phyloP scores from a whole-genome alignment of 2,888 invertebrate genomes.

The Esperia sulphurella region DNA sequence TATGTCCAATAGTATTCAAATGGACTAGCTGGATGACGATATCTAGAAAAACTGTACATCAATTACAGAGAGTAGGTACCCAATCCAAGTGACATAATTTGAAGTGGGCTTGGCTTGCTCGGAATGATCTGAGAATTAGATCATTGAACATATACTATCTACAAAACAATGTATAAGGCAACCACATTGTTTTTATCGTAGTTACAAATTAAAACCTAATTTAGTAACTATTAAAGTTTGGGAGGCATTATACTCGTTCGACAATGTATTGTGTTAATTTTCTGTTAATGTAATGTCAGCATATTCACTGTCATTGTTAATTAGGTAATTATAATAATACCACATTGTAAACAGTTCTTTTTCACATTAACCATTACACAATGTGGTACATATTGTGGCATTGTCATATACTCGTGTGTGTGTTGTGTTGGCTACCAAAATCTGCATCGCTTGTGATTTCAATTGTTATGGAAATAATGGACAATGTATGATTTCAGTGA shows the following conservation, averaged over 20 bases:
- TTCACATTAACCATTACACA: conserved; percentile 28
- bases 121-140: conserved; percentile 4
- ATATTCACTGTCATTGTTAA: conserved; percentile 5
- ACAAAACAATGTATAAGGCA: too few species aligned
- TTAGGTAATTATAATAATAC: background rate
- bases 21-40: too few species aligned
- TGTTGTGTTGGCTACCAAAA: background rate
- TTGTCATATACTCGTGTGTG: conserved; percentile 25
- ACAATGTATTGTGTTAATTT: background rate
- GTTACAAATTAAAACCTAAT: too few species aligned
- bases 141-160: conserved; percentile 2
- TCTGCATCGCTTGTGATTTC: background rate
- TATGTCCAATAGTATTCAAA: too few species aligned
- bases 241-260: too few species aligned
- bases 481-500: background rate
- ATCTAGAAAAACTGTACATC: too few species aligned
- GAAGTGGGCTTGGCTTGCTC: background rate
- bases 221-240: too few species aligned
- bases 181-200: too few species aligned
- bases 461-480: background rate
- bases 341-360: background rate
- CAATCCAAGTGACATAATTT: background rate
- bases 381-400: conserved; percentile 28
- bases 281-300: too few species aligned
- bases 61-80: too few species aligned